Percentiles rank a stretch among this genome's conserved stretches.
Evolutionary conservation across 1,140 invertebrate species (phyloP).

Genomic region (Philotrypesis tridentata): DNA sequence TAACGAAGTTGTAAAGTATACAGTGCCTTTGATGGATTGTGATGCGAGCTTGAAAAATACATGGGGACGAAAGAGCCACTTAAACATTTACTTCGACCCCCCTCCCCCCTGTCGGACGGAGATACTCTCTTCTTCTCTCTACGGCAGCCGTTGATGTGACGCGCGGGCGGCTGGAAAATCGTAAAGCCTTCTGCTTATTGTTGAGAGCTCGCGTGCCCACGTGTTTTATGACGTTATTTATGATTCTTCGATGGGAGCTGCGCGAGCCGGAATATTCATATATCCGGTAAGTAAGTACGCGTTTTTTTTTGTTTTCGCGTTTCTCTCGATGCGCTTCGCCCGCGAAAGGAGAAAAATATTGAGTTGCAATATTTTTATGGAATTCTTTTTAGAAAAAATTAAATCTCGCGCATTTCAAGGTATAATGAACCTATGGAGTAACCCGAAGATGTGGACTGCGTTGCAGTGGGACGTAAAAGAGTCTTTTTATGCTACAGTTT

Average conservation of each 20-base stretch:
- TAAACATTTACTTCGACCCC: slow-evolving; percentile 29
- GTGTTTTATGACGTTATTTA: not conserved
- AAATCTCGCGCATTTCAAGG: too few relatives aligned
- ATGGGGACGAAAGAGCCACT: not conserved
- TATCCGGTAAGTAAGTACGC: not conserved
- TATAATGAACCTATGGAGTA: too few relatives aligned
- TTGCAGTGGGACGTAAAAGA: too few relatives aligned
- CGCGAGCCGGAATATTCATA: not conserved
- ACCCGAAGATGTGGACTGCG: too few relatives aligned
- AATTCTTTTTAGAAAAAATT: too few relatives aligned
- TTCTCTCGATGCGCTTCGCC: too few relatives aligned
- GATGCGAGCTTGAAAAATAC: slow-evolving; percentile 2
- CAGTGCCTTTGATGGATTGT: not conserved
- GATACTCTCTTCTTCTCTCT: not conserved
- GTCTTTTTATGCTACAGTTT: too few relatives aligned
- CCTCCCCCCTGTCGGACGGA: too few relatives aligned
- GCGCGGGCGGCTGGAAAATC: too few relatives aligned
- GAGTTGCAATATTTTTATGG: too few relatives aligned
- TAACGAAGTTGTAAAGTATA: not conserved
- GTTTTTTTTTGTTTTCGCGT: not conserved
- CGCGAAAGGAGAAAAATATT: too few relatives aligned
- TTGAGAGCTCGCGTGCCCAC: not conserved
- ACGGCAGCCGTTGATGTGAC: not conserved
- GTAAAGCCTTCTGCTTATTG: not conserved
- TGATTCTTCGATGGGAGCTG: not conserved